A percentile compares a stretch with the other conserved stretches of the same genome.
phyloP scores from a whole-genome alignment of 2,888 invertebrate species.

The Ashinkailepas kermadecensis region DNA sequence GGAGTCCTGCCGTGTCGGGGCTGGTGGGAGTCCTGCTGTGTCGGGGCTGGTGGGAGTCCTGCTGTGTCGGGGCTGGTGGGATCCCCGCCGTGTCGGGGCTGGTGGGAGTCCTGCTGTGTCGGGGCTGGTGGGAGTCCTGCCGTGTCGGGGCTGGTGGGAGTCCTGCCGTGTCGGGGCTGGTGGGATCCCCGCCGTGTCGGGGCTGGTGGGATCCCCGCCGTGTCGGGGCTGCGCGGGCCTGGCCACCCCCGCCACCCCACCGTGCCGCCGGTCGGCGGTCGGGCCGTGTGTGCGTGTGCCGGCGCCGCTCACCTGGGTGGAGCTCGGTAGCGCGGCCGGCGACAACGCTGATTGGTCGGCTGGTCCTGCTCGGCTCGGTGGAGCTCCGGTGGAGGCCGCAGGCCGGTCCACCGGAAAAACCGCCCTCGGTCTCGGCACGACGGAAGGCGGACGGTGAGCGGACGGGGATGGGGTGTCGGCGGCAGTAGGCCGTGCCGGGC shows the following conservation, averaged over 20 bases:
- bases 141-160: too few relatives aligned
- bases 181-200: too few relatives aligned
- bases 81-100: too few relatives aligned
- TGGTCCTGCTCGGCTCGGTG: neutral
- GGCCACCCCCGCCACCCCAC: neutral
- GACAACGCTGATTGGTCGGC: neutral
- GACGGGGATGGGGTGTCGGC: neutral
- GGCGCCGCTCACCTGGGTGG: conserved; percentile 23
- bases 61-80: too few relatives aligned
- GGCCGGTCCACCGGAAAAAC: neutral
- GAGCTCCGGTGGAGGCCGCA: neutral
- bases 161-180: too few relatives aligned
- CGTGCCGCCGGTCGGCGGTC: neutral
- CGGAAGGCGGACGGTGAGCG: conserved; percentile 26
- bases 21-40: too few relatives aligned
- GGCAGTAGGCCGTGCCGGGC: neutral
- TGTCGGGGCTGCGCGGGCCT: neutral
- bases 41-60: too few relatives aligned
- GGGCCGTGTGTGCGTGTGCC: neutral
- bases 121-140: too few relatives aligned
- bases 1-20: too few relatives aligned
- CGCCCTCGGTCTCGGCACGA: conserved; percentile 24
- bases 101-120: too few relatives aligned
- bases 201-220: neutral
- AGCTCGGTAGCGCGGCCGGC: neutral